Conservation (phyloP, 2,888 invertebrate species). For the Aethes cnicana region DNA sequence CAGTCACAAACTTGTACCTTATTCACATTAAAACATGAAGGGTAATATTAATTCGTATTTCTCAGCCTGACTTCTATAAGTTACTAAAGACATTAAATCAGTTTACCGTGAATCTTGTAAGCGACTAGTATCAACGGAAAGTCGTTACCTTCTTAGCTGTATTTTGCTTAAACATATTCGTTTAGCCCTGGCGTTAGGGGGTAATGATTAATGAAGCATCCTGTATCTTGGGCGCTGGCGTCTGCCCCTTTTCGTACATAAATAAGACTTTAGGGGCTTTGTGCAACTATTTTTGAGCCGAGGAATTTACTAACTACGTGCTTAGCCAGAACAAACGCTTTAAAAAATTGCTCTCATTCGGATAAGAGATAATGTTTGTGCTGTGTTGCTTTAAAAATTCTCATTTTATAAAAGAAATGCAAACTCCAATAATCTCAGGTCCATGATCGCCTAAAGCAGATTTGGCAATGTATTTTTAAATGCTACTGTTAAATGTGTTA, state of each 20-base stretch:
- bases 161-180: slow-evolving; percentile 69
- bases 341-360: slow-evolving; percentile 2
- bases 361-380: too few relatives aligned
- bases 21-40: neutral
- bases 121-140: slow-evolving; percentile 50
- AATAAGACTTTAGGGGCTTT: slow-evolving; percentile 47
- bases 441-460: too few relatives aligned
- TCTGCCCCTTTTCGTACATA: slow-evolving; percentile 58
- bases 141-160: slow-evolving; percentile 60
- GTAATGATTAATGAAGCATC: slow-evolving; percentile 74
- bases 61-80: neutral
- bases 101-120: slow-evolving; percentile 23
- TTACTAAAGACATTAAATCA: slow-evolving; percentile 23
- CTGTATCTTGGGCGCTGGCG: slow-evolving; percentile 48
- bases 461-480: too few relatives aligned
- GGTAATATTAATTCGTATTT: neutral
- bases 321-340: slow-evolving; percentile 1
- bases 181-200: slow-evolving; percentile 65
- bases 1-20: neutral
- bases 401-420: too few relatives aligned
- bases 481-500: too few relatives aligned
- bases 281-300: slow-evolving; percentile 31
- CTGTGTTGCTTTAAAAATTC: too few relatives aligned
- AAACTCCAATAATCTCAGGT: too few relatives aligned
- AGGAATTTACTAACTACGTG: slow-evolving; percentile 20